phyloP scores from a whole-genome alignment of 1,140 invertebrate genomes.

The Cyrtorhinus lividipennis region DNA sequence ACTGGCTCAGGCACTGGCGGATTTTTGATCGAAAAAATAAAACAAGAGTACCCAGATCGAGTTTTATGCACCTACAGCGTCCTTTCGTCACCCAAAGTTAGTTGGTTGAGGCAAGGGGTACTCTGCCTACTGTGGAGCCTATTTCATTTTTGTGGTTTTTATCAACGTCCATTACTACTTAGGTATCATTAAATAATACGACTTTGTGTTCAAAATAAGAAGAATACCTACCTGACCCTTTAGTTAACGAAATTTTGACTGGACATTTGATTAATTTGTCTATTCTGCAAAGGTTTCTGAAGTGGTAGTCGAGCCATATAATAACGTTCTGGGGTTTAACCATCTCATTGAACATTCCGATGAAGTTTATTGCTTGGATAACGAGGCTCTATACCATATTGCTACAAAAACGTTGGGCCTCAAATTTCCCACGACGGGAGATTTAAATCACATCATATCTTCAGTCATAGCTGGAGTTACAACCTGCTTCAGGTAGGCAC shows the following conservation, averaged over 20 bases:
- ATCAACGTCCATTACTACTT: too few species aligned
- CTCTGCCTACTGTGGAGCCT: too few species aligned
- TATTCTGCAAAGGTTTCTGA: constrained; percentile 28
- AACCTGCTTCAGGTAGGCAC: constrained; percentile 39
- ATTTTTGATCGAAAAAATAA: constrained; percentile 64
- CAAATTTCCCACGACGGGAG: constrained; percentile 39
- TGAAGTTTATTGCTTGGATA: constrained; percentile 71
- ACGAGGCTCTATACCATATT: constrained; percentile 68
- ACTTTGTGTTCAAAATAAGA: too few species aligned
- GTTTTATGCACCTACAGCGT: constrained; percentile 83
- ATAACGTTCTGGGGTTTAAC: constrained; percentile 62
- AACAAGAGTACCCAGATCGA: constrained; percentile 74
- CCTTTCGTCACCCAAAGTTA: constrained; percentile 80
- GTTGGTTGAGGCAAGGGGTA: too few species aligned
- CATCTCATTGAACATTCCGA: constrained; percentile 60
- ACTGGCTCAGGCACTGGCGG: constrained; percentile 82
- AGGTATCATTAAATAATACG: too few species aligned
- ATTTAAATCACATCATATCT: constrained; percentile 40
- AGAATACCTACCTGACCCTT: too few species aligned
- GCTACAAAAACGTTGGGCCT: constrained; percentile 46
- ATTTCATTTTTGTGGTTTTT: too few species aligned
- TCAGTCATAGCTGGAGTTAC: constrained; percentile 41
- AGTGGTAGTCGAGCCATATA: constrained; percentile 63
- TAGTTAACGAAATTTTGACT: too few species aligned
- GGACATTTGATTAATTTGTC: too few species aligned